A percentile compares a stretch with the other conserved stretches of the same genome.
Conservation (phyloP, 2,888 invertebrate genomes). For the Zele albiditarsus region DNA sequence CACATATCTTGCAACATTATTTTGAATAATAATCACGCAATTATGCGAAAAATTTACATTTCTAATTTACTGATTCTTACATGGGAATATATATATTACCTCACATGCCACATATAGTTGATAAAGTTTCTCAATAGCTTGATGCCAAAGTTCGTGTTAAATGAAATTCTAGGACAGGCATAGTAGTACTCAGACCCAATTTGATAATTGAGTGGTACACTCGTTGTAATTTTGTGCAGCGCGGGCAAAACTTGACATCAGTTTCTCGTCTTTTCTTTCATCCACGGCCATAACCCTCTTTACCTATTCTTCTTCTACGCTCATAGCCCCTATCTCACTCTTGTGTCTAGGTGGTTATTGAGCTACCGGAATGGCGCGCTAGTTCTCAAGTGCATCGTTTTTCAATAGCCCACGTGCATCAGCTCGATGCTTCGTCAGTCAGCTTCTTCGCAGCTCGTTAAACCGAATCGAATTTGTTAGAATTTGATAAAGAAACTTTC, state of each 20-base stretch:
- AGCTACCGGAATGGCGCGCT: background rate
- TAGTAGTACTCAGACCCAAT: constrained; percentile 8
- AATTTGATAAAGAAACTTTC: constrained; percentile 40
- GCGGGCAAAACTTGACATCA: constrained; percentile 29
- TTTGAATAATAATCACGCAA: background rate
- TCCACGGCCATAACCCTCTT: constrained; percentile 20
- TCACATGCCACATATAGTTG: background rate
- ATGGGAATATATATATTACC: too few species aligned
- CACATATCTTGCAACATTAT: background rate
- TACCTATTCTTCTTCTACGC: background rate
- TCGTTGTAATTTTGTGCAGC: constrained; percentile 32
- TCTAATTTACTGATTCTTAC: background rate
- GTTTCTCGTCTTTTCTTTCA: constrained; percentile 24
- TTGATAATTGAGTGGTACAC: constrained; percentile 40
- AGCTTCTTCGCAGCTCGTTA: constrained; percentile 34
- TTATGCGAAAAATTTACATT: background rate
- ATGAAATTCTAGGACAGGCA: background rate
- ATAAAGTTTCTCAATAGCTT: background rate
- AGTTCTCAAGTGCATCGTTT: constrained; percentile 26
- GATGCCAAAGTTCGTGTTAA: background rate
- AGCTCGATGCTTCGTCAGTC: constrained; percentile 34
- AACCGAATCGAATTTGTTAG: constrained; percentile 35
- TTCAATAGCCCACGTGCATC: constrained; percentile 21
- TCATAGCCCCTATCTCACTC: background rate
- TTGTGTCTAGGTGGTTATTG: background rate